These are phyloP conservation scores for Callimorpha dominula DNA, from an alignment of 2,888 invertebrate genomes.

Conservation along the genomic window DNA sequence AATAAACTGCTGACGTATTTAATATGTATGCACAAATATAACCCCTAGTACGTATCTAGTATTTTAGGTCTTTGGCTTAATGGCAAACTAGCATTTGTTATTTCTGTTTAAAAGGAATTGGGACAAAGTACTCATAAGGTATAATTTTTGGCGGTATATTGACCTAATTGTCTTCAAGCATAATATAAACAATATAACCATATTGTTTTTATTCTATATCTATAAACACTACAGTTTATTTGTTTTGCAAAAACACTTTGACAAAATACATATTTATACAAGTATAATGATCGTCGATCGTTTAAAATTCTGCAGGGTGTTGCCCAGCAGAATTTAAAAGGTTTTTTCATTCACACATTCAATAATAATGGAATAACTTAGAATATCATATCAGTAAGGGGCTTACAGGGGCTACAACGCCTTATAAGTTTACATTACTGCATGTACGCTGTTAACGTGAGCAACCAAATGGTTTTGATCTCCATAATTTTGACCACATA, in stretches of 20 bases:
- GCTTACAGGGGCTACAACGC: not conserved
- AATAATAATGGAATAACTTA: not conserved
- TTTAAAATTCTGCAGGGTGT: too few relatives aligned
- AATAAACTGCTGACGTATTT: not conserved
- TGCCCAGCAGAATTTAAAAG: not conserved
- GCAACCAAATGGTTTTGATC: constrained; percentile 55
- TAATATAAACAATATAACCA: not conserved
- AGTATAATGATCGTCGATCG: not conserved
- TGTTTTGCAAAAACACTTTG: constrained; percentile 1
- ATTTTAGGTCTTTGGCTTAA: not conserved
- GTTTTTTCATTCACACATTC: not conserved
- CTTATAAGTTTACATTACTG: constrained; percentile 24
- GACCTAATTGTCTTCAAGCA: too few relatives aligned
- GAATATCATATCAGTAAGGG: not conserved
- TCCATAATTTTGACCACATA: constrained; percentile 59
- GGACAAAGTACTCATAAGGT: not conserved
- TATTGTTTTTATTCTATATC: too few relatives aligned
- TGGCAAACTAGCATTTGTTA: not conserved
- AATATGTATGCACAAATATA: not conserved
- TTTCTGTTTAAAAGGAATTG: not conserved
- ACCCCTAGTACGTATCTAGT: not conserved
- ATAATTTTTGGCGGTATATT: not conserved
- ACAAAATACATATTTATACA: not conserved
- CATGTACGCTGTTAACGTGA: constrained; percentile 57
- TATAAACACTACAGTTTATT: not conserved